Conservation (phyloP, 2,797 vertebrate genomes). For the Molossus alvarezi region DNA sequence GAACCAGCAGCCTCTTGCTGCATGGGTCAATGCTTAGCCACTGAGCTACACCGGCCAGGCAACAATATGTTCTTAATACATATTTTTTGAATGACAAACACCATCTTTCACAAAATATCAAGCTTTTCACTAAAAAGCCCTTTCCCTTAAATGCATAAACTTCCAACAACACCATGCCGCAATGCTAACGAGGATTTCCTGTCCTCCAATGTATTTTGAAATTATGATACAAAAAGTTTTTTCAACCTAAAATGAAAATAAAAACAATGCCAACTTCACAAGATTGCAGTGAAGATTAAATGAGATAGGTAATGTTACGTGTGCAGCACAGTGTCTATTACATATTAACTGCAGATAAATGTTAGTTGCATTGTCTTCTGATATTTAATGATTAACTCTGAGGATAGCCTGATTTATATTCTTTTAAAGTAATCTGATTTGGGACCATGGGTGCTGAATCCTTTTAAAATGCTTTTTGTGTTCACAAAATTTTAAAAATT, state of each 20-base stretch:
- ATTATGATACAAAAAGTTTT: not conserved
- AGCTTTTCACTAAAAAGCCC: conserved; percentile 3
- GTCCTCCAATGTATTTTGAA: not conserved
- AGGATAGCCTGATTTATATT: not conserved
- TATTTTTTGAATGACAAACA: conserved; percentile 5
- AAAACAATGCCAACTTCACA: not conserved
- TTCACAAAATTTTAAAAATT: conserved; percentile 53
- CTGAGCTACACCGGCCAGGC: no score
- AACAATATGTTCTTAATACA: not conserved
- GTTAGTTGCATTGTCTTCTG: not conserved
- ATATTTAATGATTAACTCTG: conserved; percentile 1
- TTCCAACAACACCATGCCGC: not conserved
- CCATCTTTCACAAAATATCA: not conserved
- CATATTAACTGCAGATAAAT: not conserved
- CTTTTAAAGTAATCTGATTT: conserved; percentile 3
- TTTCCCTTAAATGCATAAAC: not conserved
- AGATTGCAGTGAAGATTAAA: conserved; percentile 10
- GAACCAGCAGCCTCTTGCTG: no score
- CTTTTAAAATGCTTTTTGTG: not conserved
- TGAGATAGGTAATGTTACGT: not conserved
- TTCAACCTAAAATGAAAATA: conserved; percentile 8
- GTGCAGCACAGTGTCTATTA: not conserved
- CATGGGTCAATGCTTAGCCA: no score
- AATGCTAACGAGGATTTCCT: not conserved
- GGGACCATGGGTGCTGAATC: not conserved